Evolutionary conservation across 2,888 invertebrate species (phyloP), one percentile per base, ranked within the genome.

Genomic region (Diplazon laetatorius): DNA sequence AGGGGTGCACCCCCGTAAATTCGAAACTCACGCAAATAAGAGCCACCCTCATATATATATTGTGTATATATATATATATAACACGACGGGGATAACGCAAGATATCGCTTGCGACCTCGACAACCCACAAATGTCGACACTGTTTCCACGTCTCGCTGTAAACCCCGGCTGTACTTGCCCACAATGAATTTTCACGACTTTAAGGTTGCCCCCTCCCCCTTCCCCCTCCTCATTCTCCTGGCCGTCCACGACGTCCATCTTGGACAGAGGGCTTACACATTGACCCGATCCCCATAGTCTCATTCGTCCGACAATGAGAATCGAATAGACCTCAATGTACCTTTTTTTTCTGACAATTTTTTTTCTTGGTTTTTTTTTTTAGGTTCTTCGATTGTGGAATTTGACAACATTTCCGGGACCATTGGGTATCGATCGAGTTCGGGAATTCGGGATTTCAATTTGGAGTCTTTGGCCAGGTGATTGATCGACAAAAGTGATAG

Each of bases 231-330:
- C n/a, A n/a, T n/a, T n/a, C n/a, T n/a, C n/a, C n/a, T n/a, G n/a
- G n/a, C n/a, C n/a, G n/a, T n/a, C n/a, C 37, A 46, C 35, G 50
- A 76, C 78, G 78, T 76, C 76, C 78, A 66, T 79, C 78, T 79
- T 79, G 59, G 55, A 66, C 66, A 37, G 18, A 44, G 39, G 30
- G 42, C 50, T n/a, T 37, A 52, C 37, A 1, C n/a, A 22, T 62
- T 30, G 55, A 75, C 66, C 55, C 35, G 55, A 50, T 76, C 76
- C 76, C 74, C 2, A 39, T 44, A 71, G 76, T 79, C 66, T 63
- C 62, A 76, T 76, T 79, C 76, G 70, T 76, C 55, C 59, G 22
- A 25, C 55, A 63, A 59, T 74, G 22, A 25, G 68, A 63, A 59
- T 74, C 46, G 39, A 16, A 55, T 55, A 22, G 52, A 42, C 46